A percentile compares a stretch with the other conserved stretches of the same genome.
Evolutionary conservation across 2,797 vertebrate genomes (phyloP).

Genomic region (Taenioides sp.): DNA sequence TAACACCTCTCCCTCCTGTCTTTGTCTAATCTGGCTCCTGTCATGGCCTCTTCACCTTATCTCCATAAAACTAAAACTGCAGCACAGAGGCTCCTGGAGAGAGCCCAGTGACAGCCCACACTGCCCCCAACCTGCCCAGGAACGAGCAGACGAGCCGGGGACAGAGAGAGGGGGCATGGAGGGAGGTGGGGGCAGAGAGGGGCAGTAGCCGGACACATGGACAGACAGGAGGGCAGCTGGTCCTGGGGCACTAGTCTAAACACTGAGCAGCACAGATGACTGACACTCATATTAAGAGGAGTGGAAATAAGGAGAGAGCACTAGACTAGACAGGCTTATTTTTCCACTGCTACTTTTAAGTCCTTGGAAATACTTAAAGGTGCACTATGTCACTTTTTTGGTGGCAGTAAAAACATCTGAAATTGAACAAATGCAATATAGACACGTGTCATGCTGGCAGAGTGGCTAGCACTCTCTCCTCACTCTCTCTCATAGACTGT

Average conservation of each 20-base stretch:
- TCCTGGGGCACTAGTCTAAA: constrained; percentile 15
- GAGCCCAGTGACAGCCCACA: constrained; percentile 37
- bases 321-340: neutral
- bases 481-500: no score
- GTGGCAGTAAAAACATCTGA: no score
- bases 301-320: neutral
- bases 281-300: neutral
- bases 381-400: no score
- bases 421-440: no score
- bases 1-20: neutral
- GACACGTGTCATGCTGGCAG: no score
- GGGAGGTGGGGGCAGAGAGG: constrained; percentile 13
- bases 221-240: constrained; percentile 35
- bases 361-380: neutral
- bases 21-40: constrained; percentile 28
- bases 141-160: constrained; percentile 6
- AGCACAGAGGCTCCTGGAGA: constrained; percentile 5
- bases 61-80: constrained; percentile 11
- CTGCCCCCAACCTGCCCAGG: constrained; percentile 26
- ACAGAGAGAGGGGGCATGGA: constrained; percentile 7
- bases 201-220: constrained; percentile 15
- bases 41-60: constrained; percentile 40
- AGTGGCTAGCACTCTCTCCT: no score
- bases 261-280: neutral
- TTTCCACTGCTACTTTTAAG: neutral